Evolutionary conservation across 1,140 invertebrate species (phyloP).

Genomic region (Ceratina calcarata): DNA sequence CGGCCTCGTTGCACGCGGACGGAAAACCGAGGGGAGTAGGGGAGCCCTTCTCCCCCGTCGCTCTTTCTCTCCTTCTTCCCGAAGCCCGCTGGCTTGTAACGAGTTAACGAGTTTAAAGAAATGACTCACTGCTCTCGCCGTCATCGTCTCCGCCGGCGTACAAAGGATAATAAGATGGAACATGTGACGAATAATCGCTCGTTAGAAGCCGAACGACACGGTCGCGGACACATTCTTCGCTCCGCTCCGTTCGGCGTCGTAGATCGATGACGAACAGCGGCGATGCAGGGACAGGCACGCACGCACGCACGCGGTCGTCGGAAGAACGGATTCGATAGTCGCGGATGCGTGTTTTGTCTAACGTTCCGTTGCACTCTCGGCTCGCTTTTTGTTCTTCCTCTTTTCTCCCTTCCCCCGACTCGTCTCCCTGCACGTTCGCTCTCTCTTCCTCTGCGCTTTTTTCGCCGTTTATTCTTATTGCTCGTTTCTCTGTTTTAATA

Average conservation of each 20-base stretch:
- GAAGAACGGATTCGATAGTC: conserved; percentile 34
- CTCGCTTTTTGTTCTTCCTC: background rate
- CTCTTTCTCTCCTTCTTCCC: background rate
- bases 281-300: no score
- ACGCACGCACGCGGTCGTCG: conserved; percentile 10
- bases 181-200: conserved; percentile 53
- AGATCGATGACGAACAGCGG: conserved; percentile 37
- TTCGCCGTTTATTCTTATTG: conserved; percentile 12
- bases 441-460: background rate
- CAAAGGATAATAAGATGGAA: conserved; percentile 52
- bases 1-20: conserved; percentile 43
- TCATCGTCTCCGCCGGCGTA: conserved; percentile 12
- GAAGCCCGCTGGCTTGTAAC: conserved; percentile 49
- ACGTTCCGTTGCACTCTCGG: conserved; percentile 17
- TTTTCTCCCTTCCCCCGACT: background rate
- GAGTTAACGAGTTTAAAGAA: conserved; percentile 64
- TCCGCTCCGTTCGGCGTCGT: background rate
- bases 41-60: background rate
- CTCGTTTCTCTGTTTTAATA: conserved; percentile 31
- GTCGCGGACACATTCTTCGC: conserved; percentile 27
- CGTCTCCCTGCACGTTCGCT: no score
- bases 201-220: conserved; percentile 41
- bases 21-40: background rate
- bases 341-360: conserved; percentile 33
- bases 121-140: conserved; percentile 51